Conservation (phyloP, 2,888 invertebrate genomes). For the Pollenia labialis region DNA sequence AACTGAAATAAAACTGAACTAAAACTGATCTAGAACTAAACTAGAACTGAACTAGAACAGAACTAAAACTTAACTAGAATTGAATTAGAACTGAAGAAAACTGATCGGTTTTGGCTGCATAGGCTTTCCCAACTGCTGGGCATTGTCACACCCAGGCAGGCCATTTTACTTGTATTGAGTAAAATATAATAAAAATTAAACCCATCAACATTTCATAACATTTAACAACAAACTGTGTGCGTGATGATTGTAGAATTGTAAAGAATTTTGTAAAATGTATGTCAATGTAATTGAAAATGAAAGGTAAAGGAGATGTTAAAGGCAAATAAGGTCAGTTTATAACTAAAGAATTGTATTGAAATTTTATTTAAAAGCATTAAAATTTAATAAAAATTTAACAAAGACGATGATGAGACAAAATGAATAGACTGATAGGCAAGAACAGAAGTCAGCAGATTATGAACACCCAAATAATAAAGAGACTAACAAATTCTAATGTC, state of each 20-base stretch:
- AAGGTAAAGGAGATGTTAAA: constrained; percentile 9
- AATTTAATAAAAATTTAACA: constrained; percentile 1
- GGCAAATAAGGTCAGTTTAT: constrained; percentile 56
- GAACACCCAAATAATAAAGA: not conserved
- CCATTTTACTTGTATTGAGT: constrained; percentile 17
- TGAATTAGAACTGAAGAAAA: too few species aligned
- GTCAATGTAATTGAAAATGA: constrained; percentile 43
- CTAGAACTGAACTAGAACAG: too few species aligned
- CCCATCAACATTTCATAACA: constrained; percentile 45
- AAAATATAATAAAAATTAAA: constrained; percentile 38
- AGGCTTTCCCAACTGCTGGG: not conserved
- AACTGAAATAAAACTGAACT: too few species aligned
- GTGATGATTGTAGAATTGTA: constrained; percentile 53
- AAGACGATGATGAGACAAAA: not conserved
- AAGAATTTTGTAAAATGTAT: constrained; percentile 47
- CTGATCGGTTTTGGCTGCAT: too few species aligned
- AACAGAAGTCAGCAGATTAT: not conserved
- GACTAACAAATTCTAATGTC: too few species aligned
- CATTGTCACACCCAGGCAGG: not conserved
- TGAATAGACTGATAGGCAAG: not conserved
- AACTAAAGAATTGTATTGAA: constrained; percentile 36
- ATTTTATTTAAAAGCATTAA: constrained; percentile 30
- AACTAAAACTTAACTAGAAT: too few species aligned
- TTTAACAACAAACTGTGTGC: constrained; percentile 33
- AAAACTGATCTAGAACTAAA: too few species aligned